Evolutionary conservation across 2,113 vertebrate species (phyloP).

Genomic region (Thamnaconus septentrionalis): DNA sequence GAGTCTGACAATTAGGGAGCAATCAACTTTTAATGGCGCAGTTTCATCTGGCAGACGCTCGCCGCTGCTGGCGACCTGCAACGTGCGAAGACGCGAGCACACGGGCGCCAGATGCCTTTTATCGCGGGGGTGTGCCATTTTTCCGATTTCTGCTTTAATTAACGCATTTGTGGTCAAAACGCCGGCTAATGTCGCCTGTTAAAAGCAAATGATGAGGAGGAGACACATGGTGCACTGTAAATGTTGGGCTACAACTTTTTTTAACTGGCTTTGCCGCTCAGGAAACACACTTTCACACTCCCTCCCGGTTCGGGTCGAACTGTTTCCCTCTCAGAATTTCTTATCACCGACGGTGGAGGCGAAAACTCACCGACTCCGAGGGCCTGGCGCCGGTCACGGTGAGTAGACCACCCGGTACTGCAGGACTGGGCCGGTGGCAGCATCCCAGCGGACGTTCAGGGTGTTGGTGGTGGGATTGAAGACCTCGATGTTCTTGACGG

Average conservation of each 20-base stretch:
- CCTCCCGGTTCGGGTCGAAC: not conserved
- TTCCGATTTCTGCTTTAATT: constrained; percentile 28
- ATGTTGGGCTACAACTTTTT: constrained; percentile 3
- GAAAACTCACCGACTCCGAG: constrained; percentile 89
- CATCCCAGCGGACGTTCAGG: constrained; percentile 92
- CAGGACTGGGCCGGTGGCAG: constrained; percentile 87
- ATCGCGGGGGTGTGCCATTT: not conserved
- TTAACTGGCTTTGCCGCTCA: not conserved
- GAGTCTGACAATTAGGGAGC: not conserved
- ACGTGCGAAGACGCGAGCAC: constrained; percentile 35
- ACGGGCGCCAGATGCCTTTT: constrained; percentile 43
- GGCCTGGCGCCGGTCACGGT: constrained; percentile 78
- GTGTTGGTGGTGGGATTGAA: constrained; percentile 92
- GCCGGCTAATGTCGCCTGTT: constrained; percentile 5
- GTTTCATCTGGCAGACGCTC: constrained; percentile 31
- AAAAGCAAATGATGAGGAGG: constrained; percentile 6
- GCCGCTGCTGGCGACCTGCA: constrained; percentile 1
- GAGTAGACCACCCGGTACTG: constrained; percentile 89
- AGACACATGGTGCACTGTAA: constrained; percentile 3
- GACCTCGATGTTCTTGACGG: constrained; percentile 86
- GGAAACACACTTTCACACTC: constrained; percentile 7
- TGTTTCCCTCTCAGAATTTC: not conserved
- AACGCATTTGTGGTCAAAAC: constrained; percentile 24
- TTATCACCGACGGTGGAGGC: not conserved
- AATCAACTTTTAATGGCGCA: constrained; percentile 18